Conservation (phyloP, 2,113 vertebrate genomes). For the Marmota monax region DNA sequence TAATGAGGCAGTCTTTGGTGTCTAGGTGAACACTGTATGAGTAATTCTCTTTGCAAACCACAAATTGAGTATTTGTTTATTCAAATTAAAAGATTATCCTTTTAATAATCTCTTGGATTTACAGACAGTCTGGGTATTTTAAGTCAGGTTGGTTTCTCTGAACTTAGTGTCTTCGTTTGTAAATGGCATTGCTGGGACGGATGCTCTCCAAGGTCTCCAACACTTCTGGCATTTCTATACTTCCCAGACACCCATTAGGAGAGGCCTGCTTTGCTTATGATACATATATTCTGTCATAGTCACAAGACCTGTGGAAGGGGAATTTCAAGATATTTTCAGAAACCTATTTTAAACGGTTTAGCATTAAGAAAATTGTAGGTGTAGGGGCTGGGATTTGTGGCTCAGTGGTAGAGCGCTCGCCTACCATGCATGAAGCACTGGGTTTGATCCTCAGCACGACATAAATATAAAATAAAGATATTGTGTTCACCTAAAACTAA, state of each 20-base stretch:
- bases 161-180: not conserved
- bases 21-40: not conserved
- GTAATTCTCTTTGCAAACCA: constrained; percentile 21
- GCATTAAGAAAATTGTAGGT: constrained; percentile 36
- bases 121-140: not conserved
- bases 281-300: not conserved
- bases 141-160: not conserved
- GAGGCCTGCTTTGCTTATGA: not conserved
- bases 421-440: too few species aligned
- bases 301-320: not conserved
- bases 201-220: not conserved
- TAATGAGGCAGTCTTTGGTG: not conserved
- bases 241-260: not conserved
- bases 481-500: too few species aligned
- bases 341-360: not conserved
- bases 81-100: not conserved
- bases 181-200: not conserved
- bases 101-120: not conserved
- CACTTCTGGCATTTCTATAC: not conserved
- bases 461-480: too few species aligned
- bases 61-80: constrained; percentile 19
- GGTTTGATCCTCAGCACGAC: too few species aligned
- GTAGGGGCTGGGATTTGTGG: not conserved
- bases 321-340: constrained; percentile 40
- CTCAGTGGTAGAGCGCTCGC: too few species aligned